phyloP scores from a whole-genome alignment of 2,888 invertebrate species.

The Caenorhabditis angaria region DNA sequence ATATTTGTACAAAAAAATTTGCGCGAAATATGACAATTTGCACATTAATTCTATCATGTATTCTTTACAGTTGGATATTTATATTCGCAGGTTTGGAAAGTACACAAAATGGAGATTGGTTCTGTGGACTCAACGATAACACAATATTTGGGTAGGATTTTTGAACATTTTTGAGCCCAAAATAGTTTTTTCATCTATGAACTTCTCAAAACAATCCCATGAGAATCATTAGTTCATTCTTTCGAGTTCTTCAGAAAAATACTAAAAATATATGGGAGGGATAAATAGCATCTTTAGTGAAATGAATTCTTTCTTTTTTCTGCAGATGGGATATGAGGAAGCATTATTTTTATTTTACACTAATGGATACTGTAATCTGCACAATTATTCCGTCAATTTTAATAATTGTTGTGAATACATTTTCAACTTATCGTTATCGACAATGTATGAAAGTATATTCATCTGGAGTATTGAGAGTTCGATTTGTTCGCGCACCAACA shows the following conservation, averaged over 20 bases:
- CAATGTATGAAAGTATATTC: slow-evolving; percentile 72
- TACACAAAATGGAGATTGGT: slow-evolving; percentile 31
- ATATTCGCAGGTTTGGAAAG: slow-evolving; percentile 57
- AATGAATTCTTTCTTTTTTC: too few relatives aligned
- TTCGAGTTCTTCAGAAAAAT: too few relatives aligned
- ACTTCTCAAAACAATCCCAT: slow-evolving; percentile 2
- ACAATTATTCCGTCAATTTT: slow-evolving; percentile 66
- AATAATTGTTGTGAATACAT: slow-evolving; percentile 68
- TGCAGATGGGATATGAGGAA: slow-evolving; percentile 38
- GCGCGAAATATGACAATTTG: slow-evolving; percentile 59
- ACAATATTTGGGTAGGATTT: slow-evolving; percentile 27
- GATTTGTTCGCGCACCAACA: slow-evolving; percentile 52
- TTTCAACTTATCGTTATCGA: slow-evolving; percentile 67
- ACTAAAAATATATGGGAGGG: too few relatives aligned
- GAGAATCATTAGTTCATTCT: too few relatives aligned
- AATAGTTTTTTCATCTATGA: not conserved
- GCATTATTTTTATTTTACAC: slow-evolving; percentile 65
- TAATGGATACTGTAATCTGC: slow-evolving; percentile 65
- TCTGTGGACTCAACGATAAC: slow-evolving; percentile 65
- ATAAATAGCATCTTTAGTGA: too few relatives aligned
- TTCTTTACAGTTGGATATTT: slow-evolving; percentile 66
- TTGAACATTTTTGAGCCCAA: not conserved
- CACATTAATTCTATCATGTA: slow-evolving; percentile 44
- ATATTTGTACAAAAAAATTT: slow-evolving; percentile 65
- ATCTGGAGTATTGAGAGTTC: slow-evolving; percentile 67